Conservation (phyloP, 2,113 vertebrate species). For the Motacilla alba region DNA sequence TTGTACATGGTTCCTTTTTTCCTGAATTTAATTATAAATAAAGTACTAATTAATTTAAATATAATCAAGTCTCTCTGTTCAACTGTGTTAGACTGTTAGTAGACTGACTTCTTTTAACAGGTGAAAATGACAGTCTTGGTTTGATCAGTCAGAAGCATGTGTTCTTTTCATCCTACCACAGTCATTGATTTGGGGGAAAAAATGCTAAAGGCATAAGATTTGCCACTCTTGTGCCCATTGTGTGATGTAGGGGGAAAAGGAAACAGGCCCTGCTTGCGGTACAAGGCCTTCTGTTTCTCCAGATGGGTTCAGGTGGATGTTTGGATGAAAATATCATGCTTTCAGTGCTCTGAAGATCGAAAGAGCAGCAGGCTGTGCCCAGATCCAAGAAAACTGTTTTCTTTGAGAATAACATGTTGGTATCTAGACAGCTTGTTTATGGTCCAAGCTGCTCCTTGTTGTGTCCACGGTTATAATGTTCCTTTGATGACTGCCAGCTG, state of each 20-base stretch:
- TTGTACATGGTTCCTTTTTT: neutral
- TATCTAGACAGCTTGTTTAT: neutral
- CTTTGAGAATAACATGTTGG: neutral
- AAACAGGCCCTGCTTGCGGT: neutral
- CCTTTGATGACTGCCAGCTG: neutral
- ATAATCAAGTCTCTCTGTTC: neutral
- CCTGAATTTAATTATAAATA: conserved; percentile 50
- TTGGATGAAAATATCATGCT: neutral
- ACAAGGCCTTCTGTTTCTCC: neutral
- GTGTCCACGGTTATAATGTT: neutral
- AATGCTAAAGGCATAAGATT: neutral
- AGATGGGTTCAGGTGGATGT: neutral
- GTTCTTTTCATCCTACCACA: neutral
- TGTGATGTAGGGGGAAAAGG: neutral
- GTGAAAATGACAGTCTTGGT: conserved; percentile 49
- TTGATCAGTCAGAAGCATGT: neutral
- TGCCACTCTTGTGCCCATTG: neutral
- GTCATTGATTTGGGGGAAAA: fast-evolving
- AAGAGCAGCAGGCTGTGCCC: neutral
- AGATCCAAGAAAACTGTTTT: neutral
- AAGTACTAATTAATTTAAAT: neutral
- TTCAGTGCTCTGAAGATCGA: fast-evolving
- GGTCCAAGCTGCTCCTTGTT: neutral
- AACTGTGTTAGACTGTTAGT: conserved; percentile 34
- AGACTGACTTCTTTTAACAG: conserved; percentile 36